These are phyloP conservation scores for Epistrophe grossulariae DNA, from an alignment of 2,888 invertebrate species.

Conservation along the genomic window DNA sequence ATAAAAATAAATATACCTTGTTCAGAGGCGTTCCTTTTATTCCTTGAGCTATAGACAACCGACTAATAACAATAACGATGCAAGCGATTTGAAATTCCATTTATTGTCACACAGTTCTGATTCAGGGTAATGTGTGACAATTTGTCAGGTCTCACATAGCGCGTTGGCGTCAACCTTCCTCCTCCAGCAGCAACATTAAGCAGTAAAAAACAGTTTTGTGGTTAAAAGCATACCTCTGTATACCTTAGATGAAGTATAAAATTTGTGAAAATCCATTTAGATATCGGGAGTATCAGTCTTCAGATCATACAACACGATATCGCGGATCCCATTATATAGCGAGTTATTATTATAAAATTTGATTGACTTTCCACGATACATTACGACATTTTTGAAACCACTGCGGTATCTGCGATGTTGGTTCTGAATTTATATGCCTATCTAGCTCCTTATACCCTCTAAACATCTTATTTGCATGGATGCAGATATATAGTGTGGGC, in stretches of 20 bases:
- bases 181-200: constrained; percentile 29
- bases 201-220: constrained; percentile 31
- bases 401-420: background rate
- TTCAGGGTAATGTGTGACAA: constrained; percentile 65
- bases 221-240: background rate
- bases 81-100: constrained; percentile 41
- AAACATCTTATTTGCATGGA: constrained; percentile 58
- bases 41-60: background rate
- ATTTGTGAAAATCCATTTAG: constrained; percentile 55
- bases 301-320: constrained; percentile 36
- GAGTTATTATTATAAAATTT: constrained; percentile 51
- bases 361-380: constrained; percentile 67
- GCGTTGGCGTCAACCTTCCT: constrained; percentile 68
- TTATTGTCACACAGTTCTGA: constrained; percentile 62
- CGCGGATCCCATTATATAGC: constrained; percentile 51
- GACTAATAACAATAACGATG: background rate
- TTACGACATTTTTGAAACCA: constrained; percentile 46
- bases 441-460: background rate
- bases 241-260: background rate
- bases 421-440: constrained; percentile 20
- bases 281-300: constrained; percentile 50
- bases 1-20: constrained; percentile 7
- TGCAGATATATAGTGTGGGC: constrained; percentile 45
- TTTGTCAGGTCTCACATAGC: constrained; percentile 49
- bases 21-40: constrained; percentile 50